Evolutionary conservation across 2,888 invertebrate species (phyloP).

Genomic region (Panopea generosa): DNA sequence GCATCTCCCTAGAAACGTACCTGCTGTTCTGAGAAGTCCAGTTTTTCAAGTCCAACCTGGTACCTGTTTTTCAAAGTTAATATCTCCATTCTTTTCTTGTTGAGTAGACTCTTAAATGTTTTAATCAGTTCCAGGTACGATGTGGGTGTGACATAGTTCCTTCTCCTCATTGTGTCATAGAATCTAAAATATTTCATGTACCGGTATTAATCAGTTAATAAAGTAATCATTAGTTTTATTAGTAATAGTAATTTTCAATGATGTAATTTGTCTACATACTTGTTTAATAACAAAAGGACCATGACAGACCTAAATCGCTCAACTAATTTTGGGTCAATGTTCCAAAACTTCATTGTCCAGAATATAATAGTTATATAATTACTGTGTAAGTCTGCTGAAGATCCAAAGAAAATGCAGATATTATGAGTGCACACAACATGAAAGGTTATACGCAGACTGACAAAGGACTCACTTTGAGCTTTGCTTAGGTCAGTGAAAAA

Average conservation of each 20-base stretch:
- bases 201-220: neutral
- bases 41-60: slow-evolving; percentile 83
- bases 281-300: neutral
- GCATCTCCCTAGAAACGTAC: too few relatives aligned
- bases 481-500: too few relatives aligned
- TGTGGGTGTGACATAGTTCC: slow-evolving; percentile 84
- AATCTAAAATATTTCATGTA: slow-evolving; percentile 70
- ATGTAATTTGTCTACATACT: neutral
- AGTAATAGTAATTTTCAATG: neutral
- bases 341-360: too few relatives aligned
- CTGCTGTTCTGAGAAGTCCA: slow-evolving; percentile 84
- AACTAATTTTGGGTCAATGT: too few relatives aligned
- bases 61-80: slow-evolving; percentile 88
- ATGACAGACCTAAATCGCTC: too few relatives aligned
- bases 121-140: slow-evolving; percentile 85
- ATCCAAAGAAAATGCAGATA: too few relatives aligned
- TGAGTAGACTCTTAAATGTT: slow-evolving; percentile 83
- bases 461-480: too few relatives aligned
- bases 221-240: neutral
- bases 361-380: too few relatives aligned
- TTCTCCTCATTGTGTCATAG: slow-evolving; percentile 81
- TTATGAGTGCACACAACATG: too few relatives aligned
- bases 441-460: too few relatives aligned
- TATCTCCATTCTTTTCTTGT: slow-evolving; percentile 83
- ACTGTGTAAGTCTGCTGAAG: too few relatives aligned